These are phyloP conservation scores for Megalops atlanticus DNA, from an alignment of 2,113 vertebrate genomes.

Conservation along the genomic window DNA sequence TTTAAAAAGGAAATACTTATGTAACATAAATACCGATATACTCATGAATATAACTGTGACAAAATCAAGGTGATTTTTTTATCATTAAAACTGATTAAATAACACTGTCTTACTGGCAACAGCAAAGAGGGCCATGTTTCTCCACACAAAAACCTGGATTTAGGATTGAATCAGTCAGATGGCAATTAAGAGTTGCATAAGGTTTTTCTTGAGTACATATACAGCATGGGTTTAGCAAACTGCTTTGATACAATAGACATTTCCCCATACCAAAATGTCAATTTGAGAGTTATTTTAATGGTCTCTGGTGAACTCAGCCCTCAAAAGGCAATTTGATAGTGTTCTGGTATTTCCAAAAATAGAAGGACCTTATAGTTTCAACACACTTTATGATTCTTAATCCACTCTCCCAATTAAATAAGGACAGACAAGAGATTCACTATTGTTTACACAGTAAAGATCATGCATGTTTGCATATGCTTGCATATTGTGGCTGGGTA, in stretches of 20 bases:
- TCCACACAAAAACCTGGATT: not conserved
- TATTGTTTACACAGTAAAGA: conserved; percentile 11
- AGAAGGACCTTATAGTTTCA: not conserved
- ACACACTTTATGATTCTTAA: not conserved
- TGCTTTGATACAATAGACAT: not conserved
- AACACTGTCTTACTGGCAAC: conserved; percentile 36
- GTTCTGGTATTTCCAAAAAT: not conserved
- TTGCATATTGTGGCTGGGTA: not conserved
- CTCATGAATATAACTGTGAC: conserved; percentile 21
- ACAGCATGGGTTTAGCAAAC: not conserved
- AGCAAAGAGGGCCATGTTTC: not conserved
- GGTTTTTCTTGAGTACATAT: not conserved
- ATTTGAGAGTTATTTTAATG: not conserved
- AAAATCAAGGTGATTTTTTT: not conserved
- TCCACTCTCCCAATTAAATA: conserved; percentile 1
- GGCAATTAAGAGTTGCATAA: not conserved
- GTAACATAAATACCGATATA: conserved; percentile 7
- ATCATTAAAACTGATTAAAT: conserved; percentile 11
- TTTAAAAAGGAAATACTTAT: conserved; percentile 20
- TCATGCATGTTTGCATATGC: not conserved
- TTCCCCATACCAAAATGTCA: not conserved
- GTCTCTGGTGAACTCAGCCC: conserved; percentile 3
- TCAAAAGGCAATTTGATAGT: not conserved
- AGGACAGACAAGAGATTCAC: not conserved
- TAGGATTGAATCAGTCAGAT: not conserved